Conservation (phyloP, 2,888 invertebrate species). For the Noctua janthina region DNA sequence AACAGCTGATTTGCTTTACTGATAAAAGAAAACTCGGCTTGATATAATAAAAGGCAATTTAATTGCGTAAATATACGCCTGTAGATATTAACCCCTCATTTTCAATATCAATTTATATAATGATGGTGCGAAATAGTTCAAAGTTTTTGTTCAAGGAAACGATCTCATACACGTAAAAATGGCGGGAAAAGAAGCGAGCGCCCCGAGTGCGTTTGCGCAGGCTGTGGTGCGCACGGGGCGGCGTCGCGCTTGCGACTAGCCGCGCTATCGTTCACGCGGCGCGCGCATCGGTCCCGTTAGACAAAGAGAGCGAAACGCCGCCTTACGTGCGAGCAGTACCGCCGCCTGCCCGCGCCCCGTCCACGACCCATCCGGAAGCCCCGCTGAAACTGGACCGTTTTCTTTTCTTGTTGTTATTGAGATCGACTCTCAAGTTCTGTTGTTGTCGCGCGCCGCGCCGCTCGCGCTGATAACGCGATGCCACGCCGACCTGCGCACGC, state of each 20-base stretch:
- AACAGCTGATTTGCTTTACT: conserved; percentile 25
- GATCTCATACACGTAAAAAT: conserved; percentile 78
- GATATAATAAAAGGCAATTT: conserved; percentile 29
- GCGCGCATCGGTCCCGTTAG: conserved; percentile 85
- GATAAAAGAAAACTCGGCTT: conserved; percentile 48
- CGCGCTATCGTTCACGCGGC: conserved; percentile 84
- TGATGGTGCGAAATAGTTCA: not conserved
- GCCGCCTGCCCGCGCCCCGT: conserved; percentile 82
- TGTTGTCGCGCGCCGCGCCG: conserved; percentile 89
- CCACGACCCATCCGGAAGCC: conserved; percentile 90
- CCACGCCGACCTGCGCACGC: conserved; percentile 88
- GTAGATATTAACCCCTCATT: not conserved
- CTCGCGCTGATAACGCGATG: conserved; percentile 90
- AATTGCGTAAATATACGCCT: conserved; percentile 16
- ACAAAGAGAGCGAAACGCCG: conserved; percentile 82
- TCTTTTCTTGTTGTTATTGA: conserved; percentile 91
- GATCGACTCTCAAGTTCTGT: conserved; percentile 90
- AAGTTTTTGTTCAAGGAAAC: conserved; percentile 50
- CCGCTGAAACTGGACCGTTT: conserved; percentile 91
- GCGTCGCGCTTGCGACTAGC: conserved; percentile 87
- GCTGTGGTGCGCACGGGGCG: conserved; percentile 74
- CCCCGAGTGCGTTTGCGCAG: conserved; percentile 47
- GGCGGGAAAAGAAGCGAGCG: conserved; percentile 72
- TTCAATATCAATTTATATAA: conserved; percentile 1
- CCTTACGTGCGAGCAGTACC: conserved; percentile 80